Evolutionary conservation across 2,113 vertebrate species (phyloP).

Genomic region (Misgurnus mizolepis): DNA sequence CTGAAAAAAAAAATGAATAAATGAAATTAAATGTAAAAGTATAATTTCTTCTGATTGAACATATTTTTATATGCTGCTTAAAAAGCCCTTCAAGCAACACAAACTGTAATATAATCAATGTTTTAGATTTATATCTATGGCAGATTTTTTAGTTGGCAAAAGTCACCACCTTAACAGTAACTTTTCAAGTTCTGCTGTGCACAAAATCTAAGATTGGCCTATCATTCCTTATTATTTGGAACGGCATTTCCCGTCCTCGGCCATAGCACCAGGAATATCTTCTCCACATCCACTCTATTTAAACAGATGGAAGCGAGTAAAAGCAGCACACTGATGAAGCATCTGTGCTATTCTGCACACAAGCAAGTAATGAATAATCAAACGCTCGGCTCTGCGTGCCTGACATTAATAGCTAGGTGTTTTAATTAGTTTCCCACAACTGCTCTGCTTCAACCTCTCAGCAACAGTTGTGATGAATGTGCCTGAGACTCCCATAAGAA

Average conservation of each 20-base stretch:
- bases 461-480: conserved; percentile 50
- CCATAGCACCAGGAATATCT: neutral
- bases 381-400: conserved; percentile 69
- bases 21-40: no score
- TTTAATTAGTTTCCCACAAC: conserved; percentile 71
- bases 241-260: neutral
- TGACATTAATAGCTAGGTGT: conserved; percentile 76
- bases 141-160: no score
- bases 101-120: no score
- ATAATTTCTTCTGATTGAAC: no score
- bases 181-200: no score
- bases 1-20: no score
- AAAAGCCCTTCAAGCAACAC: no score
- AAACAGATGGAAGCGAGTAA: conserved; percentile 70
- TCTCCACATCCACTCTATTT: neutral
- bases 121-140: no score
- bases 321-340: conserved; percentile 72
- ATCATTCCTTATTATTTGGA: neutral
- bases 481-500: conserved; percentile 5
- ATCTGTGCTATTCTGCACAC: conserved; percentile 74
- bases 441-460: conserved; percentile 57
- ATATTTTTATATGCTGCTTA: no score
- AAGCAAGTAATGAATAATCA: conserved; percentile 79
- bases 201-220: no score
- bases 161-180: no score